phyloP scores from a whole-genome alignment of 2,113 vertebrate species.

The Dasypus novemcinctus region DNA sequence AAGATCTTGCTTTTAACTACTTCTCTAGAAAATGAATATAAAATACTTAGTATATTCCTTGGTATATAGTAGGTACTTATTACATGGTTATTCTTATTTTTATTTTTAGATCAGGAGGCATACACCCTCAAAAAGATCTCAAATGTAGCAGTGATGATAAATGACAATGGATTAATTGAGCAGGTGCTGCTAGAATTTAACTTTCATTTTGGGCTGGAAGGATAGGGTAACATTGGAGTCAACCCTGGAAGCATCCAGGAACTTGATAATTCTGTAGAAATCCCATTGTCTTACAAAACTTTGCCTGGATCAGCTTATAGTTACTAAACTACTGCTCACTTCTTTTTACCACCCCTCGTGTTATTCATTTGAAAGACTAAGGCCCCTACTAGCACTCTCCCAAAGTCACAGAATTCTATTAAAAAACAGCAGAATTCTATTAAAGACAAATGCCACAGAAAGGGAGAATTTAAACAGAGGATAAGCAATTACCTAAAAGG shows the following conservation, averaged over 20 bases:
- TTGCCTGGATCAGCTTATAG: background rate
- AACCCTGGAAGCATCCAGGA: background rate
- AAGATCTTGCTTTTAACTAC: background rate
- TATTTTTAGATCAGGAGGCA: background rate
- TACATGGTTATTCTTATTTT: background rate
- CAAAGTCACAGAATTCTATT: slow-evolving; percentile 54
- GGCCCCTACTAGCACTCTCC: background rate
- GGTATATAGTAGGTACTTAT: background rate
- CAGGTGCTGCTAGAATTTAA: background rate
- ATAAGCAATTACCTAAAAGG: slow-evolving; percentile 12
- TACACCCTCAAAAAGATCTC: background rate
- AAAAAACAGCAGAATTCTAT: slow-evolving; percentile 54
- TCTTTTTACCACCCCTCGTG: background rate
- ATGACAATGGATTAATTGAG: background rate
- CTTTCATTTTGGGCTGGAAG: background rate
- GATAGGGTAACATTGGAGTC: background rate
- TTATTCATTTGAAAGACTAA: slow-evolving; percentile 43
- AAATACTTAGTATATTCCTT: background rate
- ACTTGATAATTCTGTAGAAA: background rate
- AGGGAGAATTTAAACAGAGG: slow-evolving; percentile 39
- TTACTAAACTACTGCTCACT: background rate
- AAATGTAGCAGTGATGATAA: background rate
- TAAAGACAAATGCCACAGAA: slow-evolving; percentile 43
- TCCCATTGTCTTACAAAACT: background rate
- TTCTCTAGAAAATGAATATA: background rate